phyloP scores from a whole-genome alignment of 1,140 invertebrate genomes.

The Trichonephila clavata region DNA sequence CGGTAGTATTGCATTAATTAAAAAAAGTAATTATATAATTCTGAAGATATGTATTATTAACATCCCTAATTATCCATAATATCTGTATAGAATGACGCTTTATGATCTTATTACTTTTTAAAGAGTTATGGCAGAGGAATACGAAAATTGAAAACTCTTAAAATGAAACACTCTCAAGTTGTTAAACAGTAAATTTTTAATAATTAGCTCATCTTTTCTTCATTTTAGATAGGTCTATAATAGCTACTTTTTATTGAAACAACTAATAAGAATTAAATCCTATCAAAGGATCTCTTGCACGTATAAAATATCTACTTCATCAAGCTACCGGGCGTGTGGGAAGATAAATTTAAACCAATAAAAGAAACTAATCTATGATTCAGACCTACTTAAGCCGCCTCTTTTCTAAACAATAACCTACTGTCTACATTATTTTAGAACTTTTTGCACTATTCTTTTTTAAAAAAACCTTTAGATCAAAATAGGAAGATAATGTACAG shows the following conservation, averaged over 20 bases:
- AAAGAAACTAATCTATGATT: conserved; percentile 69
- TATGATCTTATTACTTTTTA: too few species aligned
- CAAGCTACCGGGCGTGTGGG: conserved; percentile 56
- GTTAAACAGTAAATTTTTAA: too few species aligned
- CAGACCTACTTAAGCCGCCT: conserved; percentile 55
- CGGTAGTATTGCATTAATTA: too few species aligned
- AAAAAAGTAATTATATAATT: too few species aligned
- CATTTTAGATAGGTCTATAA: neutral
- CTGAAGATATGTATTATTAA: too few species aligned
- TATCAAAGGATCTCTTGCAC: neutral
- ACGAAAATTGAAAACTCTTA: too few species aligned
- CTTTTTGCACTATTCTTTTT: conserved; percentile 60
- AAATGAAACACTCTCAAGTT: too few species aligned
- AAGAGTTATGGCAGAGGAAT: too few species aligned
- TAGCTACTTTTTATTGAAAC: neutral
- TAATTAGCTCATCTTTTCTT: too few species aligned
- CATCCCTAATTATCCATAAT: too few species aligned
- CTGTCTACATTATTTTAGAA: conserved; percentile 48
- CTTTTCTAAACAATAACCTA: conserved; percentile 66
- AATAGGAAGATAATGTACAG: conserved; percentile 51
- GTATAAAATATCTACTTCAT: neutral
- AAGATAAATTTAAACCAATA: conserved; percentile 72
- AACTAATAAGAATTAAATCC: neutral
- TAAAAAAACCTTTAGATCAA: conserved; percentile 61
- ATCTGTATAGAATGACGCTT: too few species aligned